Percentiles rank a stretch among this genome's conserved stretches.
Conservation (phyloP, 92 coral and sea anemone genomes). For the Siderastrea radians region DNA sequence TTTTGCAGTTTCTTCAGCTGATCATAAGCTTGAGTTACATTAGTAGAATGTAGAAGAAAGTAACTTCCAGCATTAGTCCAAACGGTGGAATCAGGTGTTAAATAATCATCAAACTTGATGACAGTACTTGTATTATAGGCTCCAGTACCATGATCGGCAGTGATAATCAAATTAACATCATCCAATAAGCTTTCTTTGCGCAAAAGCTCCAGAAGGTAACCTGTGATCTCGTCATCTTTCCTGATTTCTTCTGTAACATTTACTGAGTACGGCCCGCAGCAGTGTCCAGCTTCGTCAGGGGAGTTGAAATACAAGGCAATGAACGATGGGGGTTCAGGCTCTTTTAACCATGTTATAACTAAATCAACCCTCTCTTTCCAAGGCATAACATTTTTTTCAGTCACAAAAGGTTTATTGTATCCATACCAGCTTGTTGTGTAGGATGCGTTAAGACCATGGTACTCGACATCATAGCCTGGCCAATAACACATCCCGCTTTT, state of each 20-base stretch:
- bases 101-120: constrained; percentile 67
- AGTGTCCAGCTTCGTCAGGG: constrained; percentile 83
- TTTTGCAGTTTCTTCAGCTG: constrained; percentile 50
- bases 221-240: constrained; percentile 51
- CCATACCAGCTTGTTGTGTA: constrained; percentile 47
- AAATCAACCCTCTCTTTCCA: constrained; percentile 72
- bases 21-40: constrained; percentile 45
- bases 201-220: constrained; percentile 62
- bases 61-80: constrained; percentile 29
- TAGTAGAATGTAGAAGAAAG: constrained; percentile 36
- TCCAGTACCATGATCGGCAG: constrained; percentile 92
- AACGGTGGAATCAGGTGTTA: constrained; percentile 29
- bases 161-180: constrained; percentile 75
- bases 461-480: constrained; percentile 84
- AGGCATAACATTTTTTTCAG: constrained; percentile 31
- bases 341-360: constrained; percentile 68
- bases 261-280: constrained; percentile 68
- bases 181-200: constrained; percentile 37
- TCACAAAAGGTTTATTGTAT: constrained; percentile 60
- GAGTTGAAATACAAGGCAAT: constrained; percentile 73
- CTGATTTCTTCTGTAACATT: constrained; percentile 57
- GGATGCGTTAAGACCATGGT: constrained; percentile 50
- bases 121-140: constrained; percentile 53
- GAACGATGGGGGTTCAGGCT: constrained; percentile 70
- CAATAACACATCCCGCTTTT: constrained; percentile 82